Percentiles rank a stretch among this genome's conserved stretches.
Conservation (phyloP, 2,888 invertebrate species). For the Hybos culiciformis region DNA sequence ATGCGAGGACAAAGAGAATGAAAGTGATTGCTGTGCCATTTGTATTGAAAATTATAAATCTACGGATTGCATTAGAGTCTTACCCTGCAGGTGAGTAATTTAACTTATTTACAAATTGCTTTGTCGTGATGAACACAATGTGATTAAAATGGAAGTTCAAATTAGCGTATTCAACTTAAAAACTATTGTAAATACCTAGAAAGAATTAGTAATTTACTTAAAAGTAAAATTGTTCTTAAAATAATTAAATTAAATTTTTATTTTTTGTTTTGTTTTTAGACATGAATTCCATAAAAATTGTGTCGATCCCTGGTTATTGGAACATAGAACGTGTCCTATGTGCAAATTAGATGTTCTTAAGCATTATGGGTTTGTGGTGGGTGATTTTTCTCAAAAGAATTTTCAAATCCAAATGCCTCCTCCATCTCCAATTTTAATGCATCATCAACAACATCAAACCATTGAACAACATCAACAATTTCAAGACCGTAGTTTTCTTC, state of each 20-base stretch:
- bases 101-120: too few species aligned
- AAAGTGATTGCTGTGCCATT: conserved; percentile 86
- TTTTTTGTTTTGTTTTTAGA: conserved; percentile 39
- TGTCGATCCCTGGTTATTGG: conserved; percentile 91
- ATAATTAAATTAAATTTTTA: not conserved
- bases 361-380: conserved; percentile 75
- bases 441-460: not conserved
- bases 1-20: conserved; percentile 75
- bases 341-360: conserved; percentile 93
- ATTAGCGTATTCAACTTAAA: not conserved
- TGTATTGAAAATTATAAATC: conserved; percentile 88
- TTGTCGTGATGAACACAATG: too few species aligned
- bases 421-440: not conserved
- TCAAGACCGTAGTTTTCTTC: too few species aligned
- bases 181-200: conserved; percentile 5
- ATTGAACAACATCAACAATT: conserved; percentile 1
- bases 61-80: conserved; percentile 70
- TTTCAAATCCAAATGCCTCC: conserved; percentile 3
- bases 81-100: conserved; percentile 75
- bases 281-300: conserved; percentile 93
- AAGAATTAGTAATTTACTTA: not conserved
- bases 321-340: conserved; percentile 92
- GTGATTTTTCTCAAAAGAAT: conserved; percentile 32
- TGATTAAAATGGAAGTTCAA: too few species aligned
- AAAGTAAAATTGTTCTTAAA: not conserved